A percentile compares a stretch with the other conserved stretches of the same genome.
Evolutionary conservation across 2,797 vertebrate genomes (phyloP).

Genomic region (Clarias pachynema): DNA sequence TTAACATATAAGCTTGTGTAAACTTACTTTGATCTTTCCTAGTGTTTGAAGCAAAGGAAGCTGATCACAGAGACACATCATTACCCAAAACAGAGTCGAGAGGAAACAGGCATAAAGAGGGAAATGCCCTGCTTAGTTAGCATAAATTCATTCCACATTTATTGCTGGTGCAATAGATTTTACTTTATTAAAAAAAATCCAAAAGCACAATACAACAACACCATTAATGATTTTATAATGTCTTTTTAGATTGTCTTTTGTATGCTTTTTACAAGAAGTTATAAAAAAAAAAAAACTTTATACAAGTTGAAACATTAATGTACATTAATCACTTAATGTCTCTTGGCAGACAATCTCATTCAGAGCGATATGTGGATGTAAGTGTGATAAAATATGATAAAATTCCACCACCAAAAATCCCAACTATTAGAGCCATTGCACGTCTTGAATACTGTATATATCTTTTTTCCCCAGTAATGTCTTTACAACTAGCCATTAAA

Average conservation of each 20-base stretch:
- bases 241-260: not conserved
- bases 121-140: not conserved
- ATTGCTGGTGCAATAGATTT: not conserved
- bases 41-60: not conserved
- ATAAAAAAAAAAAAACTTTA: not conserved
- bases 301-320: not conserved
- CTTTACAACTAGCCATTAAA: not conserved
- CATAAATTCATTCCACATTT: slow-evolving; percentile 13
- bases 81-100: not conserved
- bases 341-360: not conserved
- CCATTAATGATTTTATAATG: not conserved
- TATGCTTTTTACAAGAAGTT: not conserved
- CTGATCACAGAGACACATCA: not conserved
- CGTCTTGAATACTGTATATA: not conserved
- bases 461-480: not conserved
- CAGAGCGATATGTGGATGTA: not conserved
- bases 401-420: not conserved
- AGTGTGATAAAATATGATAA: not conserved
- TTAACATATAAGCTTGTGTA: slow-evolving; percentile 3
- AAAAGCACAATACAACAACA: not conserved
- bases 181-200: slow-evolving; percentile 1
- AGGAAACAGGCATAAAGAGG: not conserved
- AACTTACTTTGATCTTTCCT: slow-evolving; percentile 4
- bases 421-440: not conserved
- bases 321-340: not conserved